phyloP scores from a whole-genome alignment of 2,888 invertebrate species.

The Trachelus iudaicus region DNA sequence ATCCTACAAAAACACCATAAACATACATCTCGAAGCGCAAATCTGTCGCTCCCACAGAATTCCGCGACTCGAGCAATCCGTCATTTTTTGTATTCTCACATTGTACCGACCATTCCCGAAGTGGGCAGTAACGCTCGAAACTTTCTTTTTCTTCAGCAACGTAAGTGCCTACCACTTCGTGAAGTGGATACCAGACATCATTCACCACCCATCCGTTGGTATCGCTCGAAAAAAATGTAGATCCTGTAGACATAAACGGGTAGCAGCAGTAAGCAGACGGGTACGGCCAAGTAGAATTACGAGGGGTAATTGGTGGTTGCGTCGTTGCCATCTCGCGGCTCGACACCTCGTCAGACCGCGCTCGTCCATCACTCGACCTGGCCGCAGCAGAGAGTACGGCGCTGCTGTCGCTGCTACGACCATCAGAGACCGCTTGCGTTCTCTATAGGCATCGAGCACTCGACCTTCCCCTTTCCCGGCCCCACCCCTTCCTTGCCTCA shows the following conservation, averaged over 20 bases:
- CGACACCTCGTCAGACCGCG: constrained; percentile 42
- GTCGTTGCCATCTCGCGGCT: constrained; percentile 34
- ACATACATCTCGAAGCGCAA: neutral
- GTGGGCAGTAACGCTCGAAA: neutral
- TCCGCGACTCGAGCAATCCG: neutral
- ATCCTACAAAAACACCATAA: neutral
- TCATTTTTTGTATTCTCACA: neutral
- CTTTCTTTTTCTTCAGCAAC: neutral
- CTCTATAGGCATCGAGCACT: constrained; percentile 7
- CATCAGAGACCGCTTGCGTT: neutral
- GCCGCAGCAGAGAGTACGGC: constrained; percentile 19
- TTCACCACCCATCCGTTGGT: neutral
- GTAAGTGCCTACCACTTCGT: neutral
- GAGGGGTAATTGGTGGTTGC: constrained; percentile 42
- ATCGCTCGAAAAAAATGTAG: constrained; percentile 26
- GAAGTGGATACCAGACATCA: neutral
- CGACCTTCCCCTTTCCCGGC: constrained; percentile 7
- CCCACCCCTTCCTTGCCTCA: constrained; percentile 7
- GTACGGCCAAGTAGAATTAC: constrained; percentile 27
- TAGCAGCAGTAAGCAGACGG: constrained; percentile 4
- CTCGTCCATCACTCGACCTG: constrained; percentile 33
- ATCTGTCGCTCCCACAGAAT: neutral
- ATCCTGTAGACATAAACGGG: constrained; percentile 32
- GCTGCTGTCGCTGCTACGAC: constrained; percentile 9
- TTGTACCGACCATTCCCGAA: neutral